A percentile compares a stretch with the other conserved stretches of the same genome.
These are phyloP conservation scores for Drosophila sechellia DNA, from an alignment of 1,140 invertebrate genomes.

Conservation along the genomic window DNA sequence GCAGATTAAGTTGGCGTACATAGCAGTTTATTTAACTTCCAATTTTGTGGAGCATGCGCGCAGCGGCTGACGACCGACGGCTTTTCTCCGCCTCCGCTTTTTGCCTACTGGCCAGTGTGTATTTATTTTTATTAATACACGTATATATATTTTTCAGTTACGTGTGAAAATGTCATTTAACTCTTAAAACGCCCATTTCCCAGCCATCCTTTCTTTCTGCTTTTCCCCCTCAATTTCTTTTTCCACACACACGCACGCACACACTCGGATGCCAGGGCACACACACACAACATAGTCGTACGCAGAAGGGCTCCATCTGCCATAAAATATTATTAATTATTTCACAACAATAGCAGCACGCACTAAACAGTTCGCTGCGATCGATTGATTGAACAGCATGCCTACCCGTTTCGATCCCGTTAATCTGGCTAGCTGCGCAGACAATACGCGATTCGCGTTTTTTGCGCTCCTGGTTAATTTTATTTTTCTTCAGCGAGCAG, in stretches of 20 bases:
- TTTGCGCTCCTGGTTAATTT: conserved; percentile 37
- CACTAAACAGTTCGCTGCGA: background rate
- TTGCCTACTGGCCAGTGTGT: conserved; percentile 55
- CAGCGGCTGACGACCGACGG: conserved; percentile 24
- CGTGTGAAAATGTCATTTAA: conserved; percentile 68
- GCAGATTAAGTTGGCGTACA: background rate
- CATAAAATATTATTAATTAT: conserved; percentile 35
- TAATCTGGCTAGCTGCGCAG: conserved; percentile 3
- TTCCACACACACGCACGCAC: conserved; percentile 38
- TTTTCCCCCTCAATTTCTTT: conserved; percentile 49
- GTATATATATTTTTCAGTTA: conserved; percentile 65
- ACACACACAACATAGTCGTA: conserved; percentile 31
- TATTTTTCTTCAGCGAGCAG: conserved; percentile 30
- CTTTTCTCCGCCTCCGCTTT: conserved; percentile 44
- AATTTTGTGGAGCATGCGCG: conserved; percentile 52
- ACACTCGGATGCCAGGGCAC: conserved; percentile 10
- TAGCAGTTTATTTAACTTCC: conserved; percentile 18
- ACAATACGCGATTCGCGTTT: conserved; percentile 19
- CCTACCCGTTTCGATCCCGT: conserved; percentile 23
- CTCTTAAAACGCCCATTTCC: conserved; percentile 55
- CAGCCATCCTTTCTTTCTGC: conserved; percentile 22
- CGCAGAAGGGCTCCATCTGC: conserved; percentile 42
- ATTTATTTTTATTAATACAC: conserved; percentile 68
- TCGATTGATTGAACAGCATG: background rate
- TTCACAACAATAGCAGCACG: conserved; percentile 22